Percentiles rank a stretch among this genome's conserved stretches.
These are phyloP conservation scores for Heliconius melpomene DNA, from an alignment of 1,140 invertebrate genomes.

Conservation along the genomic window DNA sequence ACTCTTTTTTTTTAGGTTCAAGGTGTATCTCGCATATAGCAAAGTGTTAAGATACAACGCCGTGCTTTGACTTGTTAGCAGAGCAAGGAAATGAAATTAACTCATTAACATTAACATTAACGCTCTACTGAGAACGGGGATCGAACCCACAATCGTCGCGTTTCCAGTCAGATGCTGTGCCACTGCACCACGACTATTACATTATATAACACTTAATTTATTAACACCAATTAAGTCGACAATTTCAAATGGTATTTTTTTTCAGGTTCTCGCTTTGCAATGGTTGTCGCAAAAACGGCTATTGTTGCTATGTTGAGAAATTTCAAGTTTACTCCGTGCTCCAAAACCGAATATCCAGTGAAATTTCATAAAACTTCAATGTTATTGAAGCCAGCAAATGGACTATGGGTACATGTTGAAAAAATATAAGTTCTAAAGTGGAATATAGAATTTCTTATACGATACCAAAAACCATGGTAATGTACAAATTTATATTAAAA, in stretches of 20 bases:
- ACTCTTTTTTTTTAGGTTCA: too few species aligned
- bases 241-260: conserved; percentile 29
- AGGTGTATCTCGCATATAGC: neutral
- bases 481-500: neutral
- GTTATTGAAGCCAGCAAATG: conserved; percentile 57
- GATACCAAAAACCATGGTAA: neutral
- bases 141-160: too few species aligned
- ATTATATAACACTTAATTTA: neutral
- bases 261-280: conserved; percentile 70
- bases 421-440: conserved; percentile 35
- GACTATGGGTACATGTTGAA: conserved; percentile 60
- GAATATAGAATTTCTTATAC: neutral
- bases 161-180: too few species aligned
- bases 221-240: neutral
- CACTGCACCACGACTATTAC: too few species aligned
- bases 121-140: too few species aligned
- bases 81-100: too few species aligned
- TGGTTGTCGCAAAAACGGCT: conserved; percentile 64
- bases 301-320: conserved; percentile 67
- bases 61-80: too few species aligned
- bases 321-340: conserved; percentile 60
- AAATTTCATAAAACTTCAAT: conserved; percentile 53
- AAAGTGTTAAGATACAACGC: neutral
- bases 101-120: too few species aligned
- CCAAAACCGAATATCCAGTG: conserved; percentile 62